phyloP scores from a whole-genome alignment of 2,797 vertebrate genomes.

The Anguilla obscura region DNA sequence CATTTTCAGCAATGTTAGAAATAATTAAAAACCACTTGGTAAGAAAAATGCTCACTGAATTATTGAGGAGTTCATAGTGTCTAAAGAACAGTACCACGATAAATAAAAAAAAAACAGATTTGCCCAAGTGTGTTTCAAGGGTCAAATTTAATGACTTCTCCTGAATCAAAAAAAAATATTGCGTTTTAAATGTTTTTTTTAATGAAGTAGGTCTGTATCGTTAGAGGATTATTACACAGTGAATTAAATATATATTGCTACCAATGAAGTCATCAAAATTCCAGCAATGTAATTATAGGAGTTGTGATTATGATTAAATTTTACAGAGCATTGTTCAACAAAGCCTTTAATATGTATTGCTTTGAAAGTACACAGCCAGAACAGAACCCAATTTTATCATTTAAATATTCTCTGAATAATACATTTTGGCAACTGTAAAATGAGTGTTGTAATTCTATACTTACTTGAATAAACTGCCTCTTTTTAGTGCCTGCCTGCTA shows the following conservation, averaged over 20 bases:
- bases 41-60: background rate
- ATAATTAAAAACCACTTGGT: background rate
- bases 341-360: background rate
- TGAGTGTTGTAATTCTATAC: background rate
- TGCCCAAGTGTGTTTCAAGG: background rate
- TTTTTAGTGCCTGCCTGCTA: background rate
- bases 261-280: background rate
- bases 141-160: background rate
- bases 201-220: background rate
- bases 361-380: background rate
- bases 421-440: background rate
- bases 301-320: background rate
- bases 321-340: background rate
- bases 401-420: constrained; percentile 1
- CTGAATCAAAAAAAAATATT: background rate
- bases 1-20: background rate
- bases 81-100: background rate
- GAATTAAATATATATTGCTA: constrained; percentile 21
- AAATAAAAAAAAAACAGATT: background rate
- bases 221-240: background rate
- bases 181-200: background rate
- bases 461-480: background rate
- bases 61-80: background rate
- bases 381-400: background rate
- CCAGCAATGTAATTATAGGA: background rate